These are phyloP conservation scores for Lepidonotus clava DNA, from an alignment of 2,888 invertebrate species.

Conservation along the genomic window DNA sequence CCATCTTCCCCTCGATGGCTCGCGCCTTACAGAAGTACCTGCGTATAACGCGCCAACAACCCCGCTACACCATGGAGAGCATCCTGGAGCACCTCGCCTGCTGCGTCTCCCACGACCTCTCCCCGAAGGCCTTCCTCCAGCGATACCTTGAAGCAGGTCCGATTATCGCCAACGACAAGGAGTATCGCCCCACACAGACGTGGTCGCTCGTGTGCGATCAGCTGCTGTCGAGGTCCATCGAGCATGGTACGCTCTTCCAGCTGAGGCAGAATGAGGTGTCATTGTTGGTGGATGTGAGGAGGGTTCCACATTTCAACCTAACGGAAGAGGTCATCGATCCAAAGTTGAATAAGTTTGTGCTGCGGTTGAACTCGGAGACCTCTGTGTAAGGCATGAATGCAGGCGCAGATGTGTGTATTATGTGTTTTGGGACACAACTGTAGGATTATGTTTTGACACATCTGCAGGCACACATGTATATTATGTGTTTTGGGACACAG, in stretches of 20 bases:
- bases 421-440: neutral
- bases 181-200: conserved; percentile 85
- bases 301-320: conserved; percentile 95
- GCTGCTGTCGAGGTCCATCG: conserved; percentile 91
- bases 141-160: conserved; percentile 93
- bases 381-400: conserved; percentile 88
- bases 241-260: conserved; percentile 92
- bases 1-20: conserved; percentile 98
- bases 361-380: conserved; percentile 96
- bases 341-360: conserved; percentile 95
- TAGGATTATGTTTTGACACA: neutral
- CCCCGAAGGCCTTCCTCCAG: conserved; percentile 92
- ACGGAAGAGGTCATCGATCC: conserved; percentile 98
- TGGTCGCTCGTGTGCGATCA: conserved; percentile 98
- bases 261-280: conserved; percentile 87
- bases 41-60: conserved; percentile 96
- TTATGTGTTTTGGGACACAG: neutral
- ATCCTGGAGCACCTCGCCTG: conserved; percentile 94
- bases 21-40: conserved; percentile 97
- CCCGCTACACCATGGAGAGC: conserved; percentile 95
- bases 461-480: neutral
- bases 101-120: conserved; percentile 95
- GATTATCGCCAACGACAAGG: conserved; percentile 76
- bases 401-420: too few species aligned
- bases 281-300: conserved; percentile 91